These are phyloP conservation scores for Muraenolepis orangiensis DNA, from an alignment of 2,797 vertebrate species.

Conservation along the genomic window DNA sequence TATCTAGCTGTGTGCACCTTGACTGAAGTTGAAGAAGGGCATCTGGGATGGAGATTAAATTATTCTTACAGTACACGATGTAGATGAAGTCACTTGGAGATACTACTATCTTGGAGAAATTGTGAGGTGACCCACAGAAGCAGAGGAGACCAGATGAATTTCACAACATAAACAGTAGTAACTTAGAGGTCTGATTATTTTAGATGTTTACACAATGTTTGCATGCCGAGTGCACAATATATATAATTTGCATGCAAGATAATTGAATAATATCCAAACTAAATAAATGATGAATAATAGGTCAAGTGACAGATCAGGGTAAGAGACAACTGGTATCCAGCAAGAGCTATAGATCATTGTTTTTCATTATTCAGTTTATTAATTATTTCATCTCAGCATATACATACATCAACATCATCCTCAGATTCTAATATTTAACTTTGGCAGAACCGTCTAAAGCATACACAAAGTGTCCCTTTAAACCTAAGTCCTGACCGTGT, in stretches of 20 bases:
- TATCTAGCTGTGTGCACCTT: too few relatives aligned
- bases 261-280: not conserved
- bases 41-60: not conserved
- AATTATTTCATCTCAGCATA: not conserved
- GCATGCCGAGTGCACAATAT: not conserved
- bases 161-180: not conserved
- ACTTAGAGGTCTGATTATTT: not conserved
- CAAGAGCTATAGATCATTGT: not conserved
- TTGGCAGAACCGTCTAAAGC: not conserved
- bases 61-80: not conserved
- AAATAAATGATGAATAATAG: not conserved
- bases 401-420: not conserved
- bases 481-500: not conserved
- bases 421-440: not conserved
- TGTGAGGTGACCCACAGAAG: not conserved
- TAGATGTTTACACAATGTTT: not conserved
- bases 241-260: not conserved
- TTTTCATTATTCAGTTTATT: not conserved
- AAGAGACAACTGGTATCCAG: not conserved
- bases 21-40: too few relatives aligned
- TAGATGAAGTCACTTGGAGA: not conserved
- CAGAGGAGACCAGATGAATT: not conserved
- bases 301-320: not conserved
- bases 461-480: not conserved
- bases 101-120: not conserved